phyloP scores from a whole-genome alignment of 2,797 vertebrate genomes.

The Pseudomugil tenellus region DNA sequence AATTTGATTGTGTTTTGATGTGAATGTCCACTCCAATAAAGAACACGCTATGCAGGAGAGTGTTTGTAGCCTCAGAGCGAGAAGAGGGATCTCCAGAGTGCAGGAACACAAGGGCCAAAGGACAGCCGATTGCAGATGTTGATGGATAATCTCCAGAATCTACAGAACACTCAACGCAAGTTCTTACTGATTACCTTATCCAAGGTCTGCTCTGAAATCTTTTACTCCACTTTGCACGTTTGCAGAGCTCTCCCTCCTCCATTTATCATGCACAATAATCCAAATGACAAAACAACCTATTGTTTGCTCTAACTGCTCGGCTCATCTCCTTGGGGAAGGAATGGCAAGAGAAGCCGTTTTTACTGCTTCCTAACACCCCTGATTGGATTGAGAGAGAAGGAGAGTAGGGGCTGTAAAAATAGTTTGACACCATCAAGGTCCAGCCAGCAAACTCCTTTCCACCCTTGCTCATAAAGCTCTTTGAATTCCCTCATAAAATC shows the following conservation, averaged over 20 bases:
- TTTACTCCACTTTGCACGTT: constrained; percentile 22
- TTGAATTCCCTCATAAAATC: constrained; percentile 64
- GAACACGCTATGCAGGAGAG: constrained; percentile 43
- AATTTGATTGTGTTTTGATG: constrained; percentile 56
- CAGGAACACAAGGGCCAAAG: constrained; percentile 40
- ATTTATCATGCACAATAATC: constrained; percentile 60
- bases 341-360: constrained; percentile 56
- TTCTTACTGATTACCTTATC: constrained; percentile 35
- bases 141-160: constrained; percentile 47
- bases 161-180: constrained; percentile 11
- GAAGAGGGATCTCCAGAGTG: constrained; percentile 29
- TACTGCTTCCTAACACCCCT: constrained; percentile 76
- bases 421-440: constrained; percentile 81
- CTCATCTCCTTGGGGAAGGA: constrained; percentile 66
- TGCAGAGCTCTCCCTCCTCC: constrained; percentile 27
- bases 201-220: constrained; percentile 14
- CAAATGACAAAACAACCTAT: constrained; percentile 68
- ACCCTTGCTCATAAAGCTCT: constrained; percentile 78
- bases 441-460: constrained; percentile 76
- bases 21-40: constrained; percentile 47
- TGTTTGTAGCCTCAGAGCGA: constrained; percentile 23
- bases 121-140: constrained; percentile 67
- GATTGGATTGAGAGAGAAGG: constrained; percentile 68
- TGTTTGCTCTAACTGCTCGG: constrained; percentile 69
- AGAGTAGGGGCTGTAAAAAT: constrained; percentile 81